A percentile compares a stretch with the other conserved stretches of the same genome.
phyloP scores from a whole-genome alignment of 2,113 vertebrate genomes.

The Trichomycterus rosablanca region DNA sequence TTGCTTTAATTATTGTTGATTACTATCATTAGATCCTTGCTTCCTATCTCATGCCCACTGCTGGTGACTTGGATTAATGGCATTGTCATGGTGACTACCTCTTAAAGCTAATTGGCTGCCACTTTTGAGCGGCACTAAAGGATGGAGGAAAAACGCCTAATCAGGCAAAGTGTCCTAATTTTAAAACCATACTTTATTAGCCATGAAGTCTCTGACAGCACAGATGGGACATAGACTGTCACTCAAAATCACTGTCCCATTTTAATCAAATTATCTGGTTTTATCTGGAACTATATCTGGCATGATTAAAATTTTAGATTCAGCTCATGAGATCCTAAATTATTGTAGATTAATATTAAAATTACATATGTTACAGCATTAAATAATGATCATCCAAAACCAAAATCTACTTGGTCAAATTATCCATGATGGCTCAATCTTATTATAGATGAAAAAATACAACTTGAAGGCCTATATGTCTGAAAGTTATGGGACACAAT shows the following conservation, averaged over 20 bases:
- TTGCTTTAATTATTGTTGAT: conserved; percentile 71
- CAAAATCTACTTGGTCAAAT: too few relatives aligned
- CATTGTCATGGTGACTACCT: conserved; percentile 53
- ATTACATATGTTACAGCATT: too few relatives aligned
- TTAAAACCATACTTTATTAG: conserved; percentile 63
- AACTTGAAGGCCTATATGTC: too few relatives aligned
- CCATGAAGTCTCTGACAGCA: conserved; percentile 42
- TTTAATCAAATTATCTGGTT: conserved; percentile 60
- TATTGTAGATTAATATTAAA: too few relatives aligned
- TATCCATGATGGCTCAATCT: too few relatives aligned
- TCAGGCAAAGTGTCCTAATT: conserved; percentile 52
- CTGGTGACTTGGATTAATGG: conserved; percentile 58
- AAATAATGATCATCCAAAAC: too few relatives aligned
- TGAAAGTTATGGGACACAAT: too few relatives aligned
- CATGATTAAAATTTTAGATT: conserved; percentile 40
- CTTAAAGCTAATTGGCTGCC: conserved; percentile 65
- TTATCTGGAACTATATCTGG: conserved; percentile 37
- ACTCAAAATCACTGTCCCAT: conserved; percentile 42
- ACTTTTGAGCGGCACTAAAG: conserved; percentile 46
- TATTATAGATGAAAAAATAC: too few relatives aligned
- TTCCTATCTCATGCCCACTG: conserved; percentile 52
- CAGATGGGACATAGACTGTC: conserved; percentile 34
- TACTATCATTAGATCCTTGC: conserved; percentile 67
- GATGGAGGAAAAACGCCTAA: conserved; percentile 35
- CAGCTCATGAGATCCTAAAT: conserved; percentile 34